Conservation (phyloP, 2,888 invertebrate genomes). For the Bellardia bayeri region DNA sequence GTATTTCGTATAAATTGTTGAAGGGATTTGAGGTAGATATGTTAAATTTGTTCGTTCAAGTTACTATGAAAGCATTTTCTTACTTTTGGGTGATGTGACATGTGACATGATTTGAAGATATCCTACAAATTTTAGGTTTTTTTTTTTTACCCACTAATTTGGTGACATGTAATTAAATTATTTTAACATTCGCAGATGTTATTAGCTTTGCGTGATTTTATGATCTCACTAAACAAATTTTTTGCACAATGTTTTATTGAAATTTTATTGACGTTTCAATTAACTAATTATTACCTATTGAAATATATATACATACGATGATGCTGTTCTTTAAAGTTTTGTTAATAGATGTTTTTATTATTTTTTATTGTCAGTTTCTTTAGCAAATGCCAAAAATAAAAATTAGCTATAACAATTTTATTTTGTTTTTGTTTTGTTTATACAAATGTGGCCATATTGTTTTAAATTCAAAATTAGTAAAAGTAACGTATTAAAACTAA, state of each 20-base stretch:
- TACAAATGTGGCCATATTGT: conserved; percentile 23
- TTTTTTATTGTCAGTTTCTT: not conserved
- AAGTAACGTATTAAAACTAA: conserved; percentile 21
- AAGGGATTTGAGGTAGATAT: too few relatives aligned
- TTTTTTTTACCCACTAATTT: too few relatives aligned
- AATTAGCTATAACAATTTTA: not conserved
- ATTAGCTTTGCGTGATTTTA: not conserved
- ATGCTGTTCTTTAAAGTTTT: not conserved
- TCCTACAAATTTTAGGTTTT: too few relatives aligned
- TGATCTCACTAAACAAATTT: not conserved
- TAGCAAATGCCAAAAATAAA: too few relatives aligned
- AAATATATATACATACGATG: not conserved
- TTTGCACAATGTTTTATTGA: not conserved
- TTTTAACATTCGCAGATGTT: too few relatives aligned
- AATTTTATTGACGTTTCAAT: not conserved
- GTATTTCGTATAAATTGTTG: too few relatives aligned
- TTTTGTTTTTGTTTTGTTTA: not conserved
- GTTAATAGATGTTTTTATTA: not conserved
- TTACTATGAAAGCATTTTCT: too few relatives aligned
- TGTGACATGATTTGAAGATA: too few relatives aligned
- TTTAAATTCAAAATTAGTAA: conserved; percentile 1
- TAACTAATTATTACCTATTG: not conserved
- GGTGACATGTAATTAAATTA: too few relatives aligned
- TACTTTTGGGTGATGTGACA: too few relatives aligned
- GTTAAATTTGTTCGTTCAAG: too few relatives aligned